Conservation (phyloP, 2,888 invertebrate genomes). For the Poecilus cupreus region DNA sequence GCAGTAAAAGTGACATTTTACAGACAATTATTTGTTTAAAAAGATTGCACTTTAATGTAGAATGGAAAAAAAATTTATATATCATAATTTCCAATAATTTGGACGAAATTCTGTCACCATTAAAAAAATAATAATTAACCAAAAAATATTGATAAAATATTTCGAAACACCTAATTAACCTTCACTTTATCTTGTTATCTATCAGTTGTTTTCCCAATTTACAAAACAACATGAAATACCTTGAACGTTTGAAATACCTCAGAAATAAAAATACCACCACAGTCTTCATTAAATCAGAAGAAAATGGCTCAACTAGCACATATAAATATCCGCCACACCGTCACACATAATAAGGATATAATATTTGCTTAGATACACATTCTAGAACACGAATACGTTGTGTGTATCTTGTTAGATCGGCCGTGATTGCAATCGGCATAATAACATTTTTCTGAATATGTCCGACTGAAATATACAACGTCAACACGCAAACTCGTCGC, state of each 20-base stretch:
- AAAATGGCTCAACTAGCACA: neutral
- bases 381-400: conserved; percentile 24
- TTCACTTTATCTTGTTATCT: neutral
- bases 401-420: conserved; percentile 11
- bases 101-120: neutral
- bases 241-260: no score
- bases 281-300: neutral
- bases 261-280: neutral
- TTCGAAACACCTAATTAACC: neutral
- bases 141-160: neutral
- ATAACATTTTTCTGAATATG: conserved; percentile 27
- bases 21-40: no score
- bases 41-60: no score
- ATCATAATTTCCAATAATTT: no score
- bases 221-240: neutral
- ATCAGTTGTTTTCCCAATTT: neutral
- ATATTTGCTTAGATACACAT: conserved; percentile 18
- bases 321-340: conserved; percentile 38
- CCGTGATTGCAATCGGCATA: conserved; percentile 11
- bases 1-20: no score
- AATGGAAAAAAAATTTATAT: no score
- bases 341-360: conserved; percentile 34
- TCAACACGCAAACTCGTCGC: neutral
- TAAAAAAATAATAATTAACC: neutral
- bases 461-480: neutral